A percentile compares a stretch with the other conserved stretches of the same genome.
These are phyloP conservation scores for Steinernema khuongi DNA, from an alignment of 1,140 invertebrate genomes.

Conservation along the genomic window DNA sequence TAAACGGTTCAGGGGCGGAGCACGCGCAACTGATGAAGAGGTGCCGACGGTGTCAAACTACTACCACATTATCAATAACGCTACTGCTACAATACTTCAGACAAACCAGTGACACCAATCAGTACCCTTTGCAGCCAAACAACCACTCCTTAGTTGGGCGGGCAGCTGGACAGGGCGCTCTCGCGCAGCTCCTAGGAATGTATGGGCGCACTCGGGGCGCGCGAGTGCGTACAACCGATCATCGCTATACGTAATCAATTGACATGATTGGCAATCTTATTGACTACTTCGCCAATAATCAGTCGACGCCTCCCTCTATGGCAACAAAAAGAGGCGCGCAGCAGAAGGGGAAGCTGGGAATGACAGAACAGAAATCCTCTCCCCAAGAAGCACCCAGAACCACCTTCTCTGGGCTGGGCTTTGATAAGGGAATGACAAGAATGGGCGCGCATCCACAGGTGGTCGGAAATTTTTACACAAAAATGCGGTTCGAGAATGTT, in stretches of 20 bases:
- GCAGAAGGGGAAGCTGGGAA: background rate
- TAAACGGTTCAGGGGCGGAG: conserved; percentile 16
- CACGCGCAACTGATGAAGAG: conserved; percentile 4
- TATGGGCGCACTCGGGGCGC: background rate
- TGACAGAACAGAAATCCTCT: background rate
- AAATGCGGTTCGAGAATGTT: background rate
- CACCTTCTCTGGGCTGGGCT: background rate
- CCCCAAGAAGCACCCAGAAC: background rate
- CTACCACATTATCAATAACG: conserved; percentile 3
- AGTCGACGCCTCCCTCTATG: background rate
- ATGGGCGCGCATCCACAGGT: conserved; percentile 1
- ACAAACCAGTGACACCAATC: conserved; percentile 13
- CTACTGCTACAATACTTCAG: background rate
- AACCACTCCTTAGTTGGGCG: conserved; percentile 8
- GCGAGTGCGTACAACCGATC: background rate
- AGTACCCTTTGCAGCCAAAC: background rate
- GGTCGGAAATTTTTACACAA: background rate
- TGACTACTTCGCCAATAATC: background rate
- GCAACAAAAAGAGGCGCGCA: background rate
- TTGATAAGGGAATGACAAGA: background rate
- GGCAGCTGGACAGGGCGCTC: background rate
- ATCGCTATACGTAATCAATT: conserved; percentile 1
- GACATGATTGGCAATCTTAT: background rate
- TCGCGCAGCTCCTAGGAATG: conserved; percentile 2
- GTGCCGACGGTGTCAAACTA: conserved; percentile 1